Evolutionary conservation across 2,888 invertebrate species (phyloP).

Genomic region (Argyresthia goedartella): DNA sequence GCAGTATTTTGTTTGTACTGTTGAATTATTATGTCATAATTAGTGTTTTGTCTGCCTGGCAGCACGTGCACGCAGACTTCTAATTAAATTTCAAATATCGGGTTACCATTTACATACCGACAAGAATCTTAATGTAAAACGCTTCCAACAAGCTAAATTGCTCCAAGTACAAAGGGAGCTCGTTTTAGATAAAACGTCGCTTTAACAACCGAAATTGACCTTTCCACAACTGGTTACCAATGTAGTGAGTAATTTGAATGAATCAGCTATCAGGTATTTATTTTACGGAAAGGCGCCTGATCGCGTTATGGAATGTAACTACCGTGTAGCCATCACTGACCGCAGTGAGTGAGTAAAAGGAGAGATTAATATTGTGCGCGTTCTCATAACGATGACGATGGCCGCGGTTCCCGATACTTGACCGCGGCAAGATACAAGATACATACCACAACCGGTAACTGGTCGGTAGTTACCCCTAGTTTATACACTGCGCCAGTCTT

Average conservation of each 20-base stretch:
- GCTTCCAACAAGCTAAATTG: too few species aligned
- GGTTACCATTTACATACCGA: too few species aligned
- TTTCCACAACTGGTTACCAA: background rate
- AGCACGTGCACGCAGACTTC: too few species aligned
- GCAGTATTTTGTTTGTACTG: too few species aligned
- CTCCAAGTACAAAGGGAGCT: too few species aligned
- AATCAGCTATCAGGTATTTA: background rate
- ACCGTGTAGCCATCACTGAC: background rate
- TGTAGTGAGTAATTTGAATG: background rate
- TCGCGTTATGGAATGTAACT: background rate
- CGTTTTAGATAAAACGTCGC: too few species aligned
- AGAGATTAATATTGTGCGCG: background rate
- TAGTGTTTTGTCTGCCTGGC: too few species aligned
- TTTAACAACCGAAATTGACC: background rate
- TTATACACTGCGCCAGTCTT: too few species aligned
- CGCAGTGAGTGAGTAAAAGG: background rate
- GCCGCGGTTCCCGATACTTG: conserved; percentile 12
- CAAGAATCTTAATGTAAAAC: too few species aligned
- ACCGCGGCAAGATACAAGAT: conserved; percentile 28
- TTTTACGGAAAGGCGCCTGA: background rate
- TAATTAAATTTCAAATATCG: too few species aligned
- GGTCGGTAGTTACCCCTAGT: background rate
- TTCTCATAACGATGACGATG: conserved; percentile 1
- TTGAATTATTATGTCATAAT: too few species aligned
- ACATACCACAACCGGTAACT: conserved; percentile 37